These are phyloP conservation scores for Drosophila persimilis DNA, from an alignment of 1,140 invertebrate genomes.

Conservation along the genomic window DNA sequence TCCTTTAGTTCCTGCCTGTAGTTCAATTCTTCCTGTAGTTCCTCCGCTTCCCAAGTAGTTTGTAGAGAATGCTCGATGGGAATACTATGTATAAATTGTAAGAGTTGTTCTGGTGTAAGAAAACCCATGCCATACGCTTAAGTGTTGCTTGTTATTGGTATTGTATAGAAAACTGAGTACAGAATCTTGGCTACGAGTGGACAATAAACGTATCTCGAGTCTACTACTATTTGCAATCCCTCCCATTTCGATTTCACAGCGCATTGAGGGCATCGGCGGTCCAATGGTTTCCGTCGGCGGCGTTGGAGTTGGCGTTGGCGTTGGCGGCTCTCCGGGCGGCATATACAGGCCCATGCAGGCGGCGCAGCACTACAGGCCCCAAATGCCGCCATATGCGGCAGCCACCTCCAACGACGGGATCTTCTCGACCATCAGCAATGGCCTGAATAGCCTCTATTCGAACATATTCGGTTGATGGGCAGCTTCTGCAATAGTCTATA, in stretches of 20 bases:
- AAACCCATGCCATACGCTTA: not conserved
- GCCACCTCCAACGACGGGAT: slow-evolving; percentile 84
- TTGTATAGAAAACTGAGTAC: slow-evolving; percentile 8
- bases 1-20: too few species aligned
- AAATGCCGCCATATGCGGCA: slow-evolving; percentile 65
- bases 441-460: slow-evolving; percentile 89
- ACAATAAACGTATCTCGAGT: slow-evolving; percentile 28
- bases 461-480: slow-evolving; percentile 88
- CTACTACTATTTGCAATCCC: not conserved
- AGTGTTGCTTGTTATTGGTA: slow-evolving; percentile 28
- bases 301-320: slow-evolving; percentile 19
- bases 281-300: slow-evolving; percentile 25
- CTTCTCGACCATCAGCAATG: slow-evolving; percentile 89
- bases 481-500: slow-evolving; percentile 1
- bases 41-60: too few species aligned
- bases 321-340: slow-evolving; percentile 19
- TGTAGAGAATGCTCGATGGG: too few species aligned
- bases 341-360: slow-evolving; percentile 68
- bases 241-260: slow-evolving; percentile 38
- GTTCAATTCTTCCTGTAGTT: too few species aligned
- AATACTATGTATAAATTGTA: not conserved
- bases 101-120: slow-evolving; percentile 4
- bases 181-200: slow-evolving; percentile 13
- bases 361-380: slow-evolving; percentile 84
- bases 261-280: slow-evolving; percentile 59